A percentile compares a stretch with the other conserved stretches of the same genome.
Conservation (phyloP, 2,888 invertebrate genomes). For the Athalia circularis region DNA sequence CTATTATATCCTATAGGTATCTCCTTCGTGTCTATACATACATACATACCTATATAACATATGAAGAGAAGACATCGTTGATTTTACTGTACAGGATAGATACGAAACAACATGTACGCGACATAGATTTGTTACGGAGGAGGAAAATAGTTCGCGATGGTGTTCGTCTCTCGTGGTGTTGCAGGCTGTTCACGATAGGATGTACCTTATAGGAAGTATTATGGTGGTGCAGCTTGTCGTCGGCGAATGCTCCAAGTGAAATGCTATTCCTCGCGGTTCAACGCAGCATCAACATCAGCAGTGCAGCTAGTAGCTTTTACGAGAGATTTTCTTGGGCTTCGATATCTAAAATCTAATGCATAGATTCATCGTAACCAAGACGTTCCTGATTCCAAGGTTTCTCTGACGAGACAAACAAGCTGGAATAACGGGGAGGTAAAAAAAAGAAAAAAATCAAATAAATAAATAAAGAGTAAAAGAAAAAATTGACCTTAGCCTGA, state of each 20-base stretch:
- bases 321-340: constrained; percentile 31
- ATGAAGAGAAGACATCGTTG: constrained; percentile 28
- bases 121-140: constrained; percentile 38
- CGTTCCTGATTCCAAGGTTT: constrained; percentile 39
- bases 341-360: constrained; percentile 50
- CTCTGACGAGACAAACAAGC: constrained; percentile 37
- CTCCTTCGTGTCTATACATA: too few relatives aligned
- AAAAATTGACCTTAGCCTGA: constrained; percentile 23
- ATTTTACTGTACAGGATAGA: too few relatives aligned
- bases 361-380: constrained; percentile 47
- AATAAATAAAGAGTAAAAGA: neutral
- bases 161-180: neutral
- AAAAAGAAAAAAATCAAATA: neutral
- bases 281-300: too few relatives aligned
- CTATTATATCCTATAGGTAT: constrained; percentile 3
- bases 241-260: constrained; percentile 47
- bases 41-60: too few relatives aligned
- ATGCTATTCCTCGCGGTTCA: constrained; percentile 19
- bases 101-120: constrained; percentile 23
- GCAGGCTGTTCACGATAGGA: constrained; percentile 1
- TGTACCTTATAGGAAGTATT: constrained; percentile 37
- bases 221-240: constrained; percentile 22
- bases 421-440: neutral
- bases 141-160: neutral
- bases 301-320: constrained; percentile 15